Evolutionary conservation across 2,888 invertebrate genomes (phyloP).

Genomic region (Tachina lurida): DNA sequence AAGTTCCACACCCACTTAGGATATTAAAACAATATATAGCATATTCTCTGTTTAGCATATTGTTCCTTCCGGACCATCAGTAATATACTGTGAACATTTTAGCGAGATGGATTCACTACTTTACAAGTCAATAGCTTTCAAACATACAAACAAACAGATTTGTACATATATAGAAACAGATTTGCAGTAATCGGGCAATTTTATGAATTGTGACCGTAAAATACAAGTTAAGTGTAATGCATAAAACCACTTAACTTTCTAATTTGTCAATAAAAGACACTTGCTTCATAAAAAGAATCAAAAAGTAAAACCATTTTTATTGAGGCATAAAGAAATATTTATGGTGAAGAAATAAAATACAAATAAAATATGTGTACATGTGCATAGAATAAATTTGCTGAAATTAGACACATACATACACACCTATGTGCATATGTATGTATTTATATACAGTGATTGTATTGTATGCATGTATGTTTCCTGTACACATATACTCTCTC

Average conservation of each 20-base stretch:
- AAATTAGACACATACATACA: not conserved
- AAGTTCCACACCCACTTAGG: no score
- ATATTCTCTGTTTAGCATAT: no score
- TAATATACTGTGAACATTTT: no score
- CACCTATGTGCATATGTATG: not conserved
- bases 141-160: no score
- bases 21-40: no score
- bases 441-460: not conserved
- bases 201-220: not conserved
- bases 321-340: not conserved
- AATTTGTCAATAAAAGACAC: constrained; percentile 1
- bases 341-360: not conserved
- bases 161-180: not conserved
- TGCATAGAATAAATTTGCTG: not conserved
- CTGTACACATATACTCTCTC: not conserved
- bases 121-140: no score
- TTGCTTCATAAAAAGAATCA: constrained; percentile 3
- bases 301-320: not conserved
- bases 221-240: no score
- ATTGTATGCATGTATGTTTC: no score
- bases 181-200: not conserved
- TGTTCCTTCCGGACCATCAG: no score
- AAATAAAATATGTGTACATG: not conserved
- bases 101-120: no score
- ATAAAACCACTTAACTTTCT: not conserved